Evolutionary conservation across 2,113 vertebrate genomes (phyloP), one percentile per base, ranked within the genome.

Genomic region (Takifugu bimaculatus): DNA sequence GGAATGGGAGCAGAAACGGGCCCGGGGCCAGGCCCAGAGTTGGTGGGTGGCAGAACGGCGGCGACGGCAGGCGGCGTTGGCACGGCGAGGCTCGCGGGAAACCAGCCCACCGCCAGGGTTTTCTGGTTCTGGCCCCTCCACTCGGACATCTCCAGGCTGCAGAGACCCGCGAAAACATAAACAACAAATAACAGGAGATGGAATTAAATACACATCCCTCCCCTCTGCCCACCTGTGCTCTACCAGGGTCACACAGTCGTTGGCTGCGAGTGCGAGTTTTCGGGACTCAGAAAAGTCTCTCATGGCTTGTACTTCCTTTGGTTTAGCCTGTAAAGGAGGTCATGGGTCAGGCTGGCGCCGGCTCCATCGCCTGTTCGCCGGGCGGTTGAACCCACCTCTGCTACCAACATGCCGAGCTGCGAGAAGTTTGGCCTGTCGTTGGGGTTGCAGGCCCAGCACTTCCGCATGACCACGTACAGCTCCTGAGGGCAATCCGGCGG

Each of bases 81-180:
- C 0, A 13, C 63, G 1, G 81, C 74, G 4, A 92, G 59, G 0
- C 80, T 78, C 0, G 90, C 80, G 0, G 93, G 93, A 76, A 96
- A 96, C 83, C 73, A 90, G 59, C 93, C 94, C 1, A 91, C 74
- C 7, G 52, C 59, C 60, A 93, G 72, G 0, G 93, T 94, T 43
- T 89, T 89, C 29, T 91, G 89, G 53, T 95, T 96, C 84, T 96
- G 94, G 1, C 94, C 94, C 29, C 86, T 90, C 93, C 94, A 96
- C 70, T 90, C 91, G n/a, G 67, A 49, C 10, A 90, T 53, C 53
- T 93, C 91, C 0, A 92, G 68, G 20, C 94, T 96, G 70, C 9
- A 1, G 35, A 39, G 35, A 45, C 13, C 44, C 4, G 4, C 12
- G 14, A 45, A 44, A 45, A 12, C 2, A 15, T 45, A 14, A 45